Evolutionary conservation across 1,140 invertebrate species (phyloP).

Genomic region (Drosophila willistoni): DNA sequence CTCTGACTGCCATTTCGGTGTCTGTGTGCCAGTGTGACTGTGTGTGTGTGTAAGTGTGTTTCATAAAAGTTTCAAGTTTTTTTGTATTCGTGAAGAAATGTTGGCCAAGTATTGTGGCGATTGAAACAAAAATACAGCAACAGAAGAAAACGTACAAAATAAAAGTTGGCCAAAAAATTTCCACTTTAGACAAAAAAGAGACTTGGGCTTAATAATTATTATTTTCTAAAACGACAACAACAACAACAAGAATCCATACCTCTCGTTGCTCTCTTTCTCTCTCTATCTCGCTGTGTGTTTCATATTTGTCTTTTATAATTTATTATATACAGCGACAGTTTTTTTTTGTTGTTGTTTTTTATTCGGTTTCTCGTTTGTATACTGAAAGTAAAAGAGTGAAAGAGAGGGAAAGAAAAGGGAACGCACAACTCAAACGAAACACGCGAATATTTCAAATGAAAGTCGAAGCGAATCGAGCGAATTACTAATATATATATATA

Average conservation of each 20-base stretch:
- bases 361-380: constrained; percentile 32
- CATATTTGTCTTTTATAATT: constrained; percentile 51
- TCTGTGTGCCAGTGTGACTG: background rate
- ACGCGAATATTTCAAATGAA: constrained; percentile 69
- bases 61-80: constrained; percentile 12
- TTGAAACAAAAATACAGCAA: constrained; percentile 12
- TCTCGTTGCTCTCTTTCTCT: constrained; percentile 7
- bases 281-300: constrained; percentile 28
- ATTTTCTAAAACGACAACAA: constrained; percentile 36
- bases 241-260: constrained; percentile 21
- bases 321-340: constrained; percentile 68
- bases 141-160: constrained; percentile 12
- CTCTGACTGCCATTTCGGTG: background rate
- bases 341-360: constrained; percentile 47
- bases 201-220: constrained; percentile 27
- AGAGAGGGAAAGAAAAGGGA: constrained; percentile 31
- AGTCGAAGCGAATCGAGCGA: constrained; percentile 51
- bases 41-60: constrained; percentile 31
- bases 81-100: constrained; percentile 29
- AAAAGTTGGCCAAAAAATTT: constrained; percentile 17
- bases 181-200: constrained; percentile 15
- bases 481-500: constrained; percentile 34
- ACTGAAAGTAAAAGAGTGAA: constrained; percentile 41
- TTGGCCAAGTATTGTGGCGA: constrained; percentile 15
- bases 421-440: constrained; percentile 50